Base-by-base conservation (phyloP, 2,113 vertebrate species). In the Prionailurus bengalensis region DNA sequence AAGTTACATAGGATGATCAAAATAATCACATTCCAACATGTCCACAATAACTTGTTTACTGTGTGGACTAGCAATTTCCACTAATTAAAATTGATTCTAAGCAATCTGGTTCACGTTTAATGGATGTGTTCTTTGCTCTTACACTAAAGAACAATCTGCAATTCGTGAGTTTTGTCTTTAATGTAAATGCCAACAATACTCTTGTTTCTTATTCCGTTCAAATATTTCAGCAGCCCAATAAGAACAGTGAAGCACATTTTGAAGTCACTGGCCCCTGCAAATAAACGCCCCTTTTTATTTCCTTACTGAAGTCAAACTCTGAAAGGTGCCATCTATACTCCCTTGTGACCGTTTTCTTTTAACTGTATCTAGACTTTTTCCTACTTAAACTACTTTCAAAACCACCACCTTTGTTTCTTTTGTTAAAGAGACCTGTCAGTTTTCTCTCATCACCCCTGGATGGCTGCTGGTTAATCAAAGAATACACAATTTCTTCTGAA, bases 41-140 rank as follows among this genome's bases (percentile, higher is more conserved):
- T 4, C 58, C 39, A 65, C 36, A 42, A 27, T 89, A 97, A 21
- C 1, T 25, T 63, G 33, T 27, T 78, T 39, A 29, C 8, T 31
- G 63, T 10, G 11, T 1, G 21, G 10, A n/a, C 36, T 68, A 87
- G 31, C 1, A 11, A 84, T 36, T 33, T 84, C 16, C 31, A 85
- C 0, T 65, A 15, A 19, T 63, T 76, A 33, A 58, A 29, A 15
- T 0, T 97, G 17, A 71, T 63, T 97, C 39, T 80, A 79, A 90
- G 15, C 58, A 97, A 61, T 66, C 3, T 80, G 29, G 74, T 70
- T 96, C 12, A 95, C 14, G 7, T 82, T 70, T 95, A 93, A 27
- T 96, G 80, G 63, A 55, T 27, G 0, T 42, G 13, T 63, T 96
- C 16, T 79, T 79, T 86, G 21, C 42, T 71, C 11, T 84, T 83